Evolutionary conservation across 2,113 vertebrate genomes (phyloP), one percentile per base, ranked within the genome.

Genomic region (Proteles cristata): DNA sequence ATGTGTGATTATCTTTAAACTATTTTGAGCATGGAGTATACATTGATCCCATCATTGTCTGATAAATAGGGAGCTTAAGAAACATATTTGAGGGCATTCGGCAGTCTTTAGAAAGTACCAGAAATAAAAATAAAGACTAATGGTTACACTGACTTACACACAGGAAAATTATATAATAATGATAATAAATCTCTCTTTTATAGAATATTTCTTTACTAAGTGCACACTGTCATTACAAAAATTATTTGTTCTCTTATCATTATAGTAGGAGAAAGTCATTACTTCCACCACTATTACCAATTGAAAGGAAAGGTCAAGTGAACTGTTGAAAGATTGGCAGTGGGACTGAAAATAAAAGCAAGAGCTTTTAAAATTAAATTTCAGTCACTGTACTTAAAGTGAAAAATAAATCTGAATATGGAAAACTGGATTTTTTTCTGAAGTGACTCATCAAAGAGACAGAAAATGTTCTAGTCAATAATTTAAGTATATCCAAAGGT

Each of bases 221-320:
- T 90, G 7, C 45, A 90, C 25, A 58, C 74, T 92, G 94, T 94
- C 93, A 85, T 85, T 88, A 84, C 76, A 81, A 91, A 96, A 97
- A 88, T 94, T 97, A 90, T 96, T 97, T 97, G 88, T 97, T 98
- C 96, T 77, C 71, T 86, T 50, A n/a, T 95, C 74, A 91, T 95
- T 86, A 93, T 82, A 23, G 16, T 74, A 93, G 87, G 63, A 97
- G 19, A 88, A 93, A 97, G 76, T 95, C 85, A 92, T 97, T 94
- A 94, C 26, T 97, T 97, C 35, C 14, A 66, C 28, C 35, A 74
- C 58, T 71, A 65, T 87, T 88, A 77, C 84, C 2, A 0, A 94
- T 39, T 96, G 84, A 97, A 97, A 90, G 95, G 81, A 95, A 97
- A 98, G 94, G 81, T 95, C 94, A 97, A 94, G 33, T 90, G 85